phyloP scores from a whole-genome alignment of 1,140 invertebrate genomes.

The Conus betulinus region DNA sequence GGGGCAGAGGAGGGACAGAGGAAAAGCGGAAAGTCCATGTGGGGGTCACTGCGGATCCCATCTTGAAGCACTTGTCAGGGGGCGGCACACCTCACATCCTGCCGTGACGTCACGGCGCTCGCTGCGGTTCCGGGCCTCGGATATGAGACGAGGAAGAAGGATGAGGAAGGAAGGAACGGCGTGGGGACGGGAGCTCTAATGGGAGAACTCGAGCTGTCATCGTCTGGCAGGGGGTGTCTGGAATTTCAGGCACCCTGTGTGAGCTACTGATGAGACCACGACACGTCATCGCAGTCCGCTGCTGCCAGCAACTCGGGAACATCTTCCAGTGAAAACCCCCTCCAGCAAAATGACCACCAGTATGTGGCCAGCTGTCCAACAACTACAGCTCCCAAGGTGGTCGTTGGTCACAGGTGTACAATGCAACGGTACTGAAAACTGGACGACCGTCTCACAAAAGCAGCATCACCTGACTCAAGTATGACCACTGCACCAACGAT shows the following conservation, averaged over 20 bases:
- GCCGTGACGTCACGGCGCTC: neutral
- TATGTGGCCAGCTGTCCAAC: neutral
- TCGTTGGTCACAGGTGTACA: too few species aligned
- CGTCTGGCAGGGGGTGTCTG: constrained; percentile 50
- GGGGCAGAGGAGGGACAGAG: constrained; percentile 54
- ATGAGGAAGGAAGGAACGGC: neutral
- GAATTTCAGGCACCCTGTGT: constrained; percentile 50
- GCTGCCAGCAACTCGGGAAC: constrained; percentile 40
- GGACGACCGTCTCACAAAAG: too few species aligned
- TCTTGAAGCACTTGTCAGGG: neutral
- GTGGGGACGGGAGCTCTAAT: constrained; percentile 64
- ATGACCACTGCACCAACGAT: too few species aligned
- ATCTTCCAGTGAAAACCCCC: constrained; percentile 64
- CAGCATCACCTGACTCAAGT: too few species aligned
- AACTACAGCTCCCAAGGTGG: too few species aligned
- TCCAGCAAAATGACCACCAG: constrained; percentile 57
- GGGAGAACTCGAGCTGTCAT: constrained; percentile 62
- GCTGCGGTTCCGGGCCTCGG: neutral
- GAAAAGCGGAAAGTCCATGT: constrained; percentile 10
- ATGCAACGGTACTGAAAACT: too few species aligned
- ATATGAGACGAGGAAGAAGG: neutral
- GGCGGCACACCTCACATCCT: neutral
- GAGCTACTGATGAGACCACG: constrained; percentile 54
- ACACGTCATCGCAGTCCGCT: too few species aligned
- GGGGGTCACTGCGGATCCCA: neutral